Percentiles rank a stretch among this genome's conserved stretches.
Evolutionary conservation across 1,140 invertebrate species (phyloP).

Genomic region (Bombus pyrosoma): DNA sequence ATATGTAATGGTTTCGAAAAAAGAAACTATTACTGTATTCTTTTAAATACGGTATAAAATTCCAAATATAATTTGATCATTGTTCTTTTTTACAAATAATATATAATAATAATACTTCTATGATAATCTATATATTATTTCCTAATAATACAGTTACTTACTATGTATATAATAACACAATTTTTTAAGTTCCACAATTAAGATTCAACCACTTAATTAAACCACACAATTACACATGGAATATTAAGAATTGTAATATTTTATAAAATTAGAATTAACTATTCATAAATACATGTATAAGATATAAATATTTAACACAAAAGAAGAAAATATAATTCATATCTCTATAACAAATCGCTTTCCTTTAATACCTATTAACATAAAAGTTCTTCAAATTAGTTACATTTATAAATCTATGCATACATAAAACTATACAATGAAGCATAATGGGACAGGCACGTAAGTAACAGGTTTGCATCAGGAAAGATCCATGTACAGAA

Average conservation of each 20-base stretch:
- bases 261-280: background rate
- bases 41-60: background rate
- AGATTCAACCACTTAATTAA: background rate
- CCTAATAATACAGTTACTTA: background rate
- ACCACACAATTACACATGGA: background rate
- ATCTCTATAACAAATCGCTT: background rate
- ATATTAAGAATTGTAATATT: background rate
- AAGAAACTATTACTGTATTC: background rate
- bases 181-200: background rate
- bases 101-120: background rate
- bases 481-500: background rate
- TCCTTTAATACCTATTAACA: background rate
- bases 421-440: slow-evolving; percentile 7
- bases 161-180: background rate
- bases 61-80: background rate
- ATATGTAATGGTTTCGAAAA: background rate
- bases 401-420: background rate
- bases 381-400: background rate
- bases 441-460: background rate
- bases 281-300: slow-evolving; percentile 2
- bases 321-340: background rate
- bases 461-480: background rate
- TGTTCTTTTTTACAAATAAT: background rate
- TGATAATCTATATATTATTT: too few relatives aligned
- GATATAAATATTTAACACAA: slow-evolving; percentile 30